Evolutionary conservation across 2,888 invertebrate genomes (phyloP), one percentile per base, ranked within the genome.

Genomic region (Drosophila anceps): DNA sequence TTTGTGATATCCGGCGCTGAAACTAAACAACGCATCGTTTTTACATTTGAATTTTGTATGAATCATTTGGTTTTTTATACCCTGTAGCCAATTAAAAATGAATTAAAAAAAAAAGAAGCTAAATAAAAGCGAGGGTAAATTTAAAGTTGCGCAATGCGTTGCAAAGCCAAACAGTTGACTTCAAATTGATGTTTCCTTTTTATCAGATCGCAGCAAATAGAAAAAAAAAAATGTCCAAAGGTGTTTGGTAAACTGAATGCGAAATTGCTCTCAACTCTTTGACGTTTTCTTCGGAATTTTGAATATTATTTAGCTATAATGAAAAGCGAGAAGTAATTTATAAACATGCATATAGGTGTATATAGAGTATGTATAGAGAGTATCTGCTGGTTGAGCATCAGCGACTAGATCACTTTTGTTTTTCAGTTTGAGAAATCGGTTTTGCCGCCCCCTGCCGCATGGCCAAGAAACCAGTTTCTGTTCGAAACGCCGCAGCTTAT

Each of bases 31-130:
- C 82, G 81, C 81, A 83, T 81, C 81, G 72, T 73, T 72, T 81
- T 77, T 81, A 81, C 81, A 70, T 83, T 80, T 83, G 83, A 81
- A 81, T 70, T 83, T 77, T 27, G 67, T 77, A 81, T 81, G 81
- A 81, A 77, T 81, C 81, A 81, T 69, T 79, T 76, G 43, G 59
- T 70, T 70, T 73, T 50, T 55, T 73, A 59, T 59, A 59, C 59
- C 59, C 59, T 59, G 48, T 48, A 48, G 18, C 43, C 51, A 54
- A 50, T 53, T 60, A 55, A 53, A 57, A 39, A 48, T n/a, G 37
- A 60, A 51, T 39, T n/a, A n/a, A n/a, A n/a, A 44, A 48, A 44
- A 48, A 33, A 43, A 27, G 15, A 46, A 15, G 27, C 46, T 27
- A 46, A 27, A 15, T 27, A 27, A 46, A 35, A 18, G 6, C 24